Evolutionary conservation across 2,888 invertebrate species (phyloP).

Genomic region (Pachymerium ferrugineum): DNA sequence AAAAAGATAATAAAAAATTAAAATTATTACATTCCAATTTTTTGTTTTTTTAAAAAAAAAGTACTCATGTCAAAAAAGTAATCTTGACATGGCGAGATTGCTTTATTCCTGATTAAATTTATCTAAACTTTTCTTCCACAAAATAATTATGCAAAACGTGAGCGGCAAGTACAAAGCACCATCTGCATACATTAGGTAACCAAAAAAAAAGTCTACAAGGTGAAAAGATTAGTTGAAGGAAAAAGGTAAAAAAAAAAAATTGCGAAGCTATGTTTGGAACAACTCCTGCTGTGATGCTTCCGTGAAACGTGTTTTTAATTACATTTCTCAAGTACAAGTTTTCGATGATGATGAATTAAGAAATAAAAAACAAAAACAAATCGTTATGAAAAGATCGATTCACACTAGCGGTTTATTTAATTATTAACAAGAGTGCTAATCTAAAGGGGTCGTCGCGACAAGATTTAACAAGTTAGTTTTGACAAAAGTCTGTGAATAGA

Average conservation of each 20-base stretch:
- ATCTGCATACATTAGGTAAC: not conserved
- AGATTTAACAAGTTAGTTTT: too few species aligned
- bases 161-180: slow-evolving; percentile 7
- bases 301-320: not conserved
- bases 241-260: not conserved
- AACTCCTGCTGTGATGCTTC: not conserved
- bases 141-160: slow-evolving; percentile 15
- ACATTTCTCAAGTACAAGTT: not conserved
- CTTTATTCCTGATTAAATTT: slow-evolving; percentile 11
- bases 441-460: too few species aligned
- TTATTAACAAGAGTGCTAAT: too few species aligned
- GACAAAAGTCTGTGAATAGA: too few species aligned
- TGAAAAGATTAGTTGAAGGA: not conserved
- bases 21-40: too few species aligned
- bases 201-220: not conserved
- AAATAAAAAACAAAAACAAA: not conserved
- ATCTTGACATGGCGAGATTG: not conserved
- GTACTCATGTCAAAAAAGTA: too few species aligned
- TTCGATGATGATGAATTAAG: not conserved
- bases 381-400: not conserved
- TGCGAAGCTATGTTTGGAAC: not conserved
- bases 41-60: not conserved
- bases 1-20: too few species aligned
- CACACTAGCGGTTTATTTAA: too few species aligned
- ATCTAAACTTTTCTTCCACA: not conserved